Evolutionary conservation across 1,140 invertebrate genomes (phyloP).

Genomic region (Heliothis virescens): DNA sequence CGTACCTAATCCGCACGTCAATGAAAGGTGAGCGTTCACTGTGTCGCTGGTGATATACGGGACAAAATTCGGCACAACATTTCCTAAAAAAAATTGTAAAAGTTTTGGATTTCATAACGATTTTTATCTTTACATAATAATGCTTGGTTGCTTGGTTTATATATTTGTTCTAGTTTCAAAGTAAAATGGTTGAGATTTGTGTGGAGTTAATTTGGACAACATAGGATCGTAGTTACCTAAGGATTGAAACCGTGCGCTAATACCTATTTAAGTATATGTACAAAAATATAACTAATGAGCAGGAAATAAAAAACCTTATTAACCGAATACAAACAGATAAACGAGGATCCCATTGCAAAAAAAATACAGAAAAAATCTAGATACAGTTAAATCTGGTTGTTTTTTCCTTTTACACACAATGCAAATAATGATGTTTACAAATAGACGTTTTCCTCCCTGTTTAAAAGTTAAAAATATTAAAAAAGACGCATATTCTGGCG

Average conservation of each 20-base stretch:
- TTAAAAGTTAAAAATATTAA: neutral
- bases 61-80: neutral
- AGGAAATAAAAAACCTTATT: neutral
- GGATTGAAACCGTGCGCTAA: too few relatives aligned
- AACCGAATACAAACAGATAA: too few relatives aligned
- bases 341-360: too few relatives aligned
- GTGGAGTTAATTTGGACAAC: too few relatives aligned
- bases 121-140: too few relatives aligned
- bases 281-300: neutral
- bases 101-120: too few relatives aligned
- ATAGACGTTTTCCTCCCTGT: conserved; percentile 18
- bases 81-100: neutral
- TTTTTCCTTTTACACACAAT: conserved; percentile 38
- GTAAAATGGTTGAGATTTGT: too few relatives aligned
- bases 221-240: too few relatives aligned
- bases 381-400: neutral
- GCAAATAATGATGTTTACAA: conserved; percentile 21
- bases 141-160: too few relatives aligned
- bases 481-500: neutral
- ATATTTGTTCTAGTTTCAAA: too few relatives aligned
- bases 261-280: neutral
- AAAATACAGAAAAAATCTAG: too few relatives aligned
- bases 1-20: conserved; percentile 66
- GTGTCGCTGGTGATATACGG: conserved; percentile 57
- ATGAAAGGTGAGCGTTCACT: conserved; percentile 65